Conservation (phyloP, 2,113 vertebrate species). For the Lampris incognitus region DNA sequence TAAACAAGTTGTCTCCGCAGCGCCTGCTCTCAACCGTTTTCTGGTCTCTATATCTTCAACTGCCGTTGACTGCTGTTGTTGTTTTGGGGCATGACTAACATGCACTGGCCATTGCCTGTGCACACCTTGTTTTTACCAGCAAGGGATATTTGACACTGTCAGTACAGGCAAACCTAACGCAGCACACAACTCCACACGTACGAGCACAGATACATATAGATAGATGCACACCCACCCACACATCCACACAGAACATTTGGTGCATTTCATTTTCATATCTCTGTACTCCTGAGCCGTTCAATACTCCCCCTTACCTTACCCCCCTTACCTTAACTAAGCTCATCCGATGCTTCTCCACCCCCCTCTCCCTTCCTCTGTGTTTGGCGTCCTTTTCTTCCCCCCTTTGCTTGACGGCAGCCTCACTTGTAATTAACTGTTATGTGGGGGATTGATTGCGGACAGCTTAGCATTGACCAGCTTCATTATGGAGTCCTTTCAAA, state of each 20-base stretch:
- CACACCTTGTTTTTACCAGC: conserved; percentile 40
- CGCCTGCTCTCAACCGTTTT: conserved; percentile 10
- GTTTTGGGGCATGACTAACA: conserved; percentile 17
- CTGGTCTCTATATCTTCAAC: conserved; percentile 41
- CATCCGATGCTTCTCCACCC: conserved; percentile 45
- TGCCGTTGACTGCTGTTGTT: conserved; percentile 19
- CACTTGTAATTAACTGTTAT: conserved; percentile 87
- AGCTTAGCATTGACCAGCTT: conserved; percentile 86
- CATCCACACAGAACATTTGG: not conserved
- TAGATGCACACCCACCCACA: conserved; percentile 17
- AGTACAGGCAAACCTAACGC: conserved; percentile 43
- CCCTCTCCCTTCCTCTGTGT: conserved; percentile 59
- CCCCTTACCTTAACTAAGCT: conserved; percentile 60
- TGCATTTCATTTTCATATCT: conserved; percentile 73
- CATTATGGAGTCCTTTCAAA: conserved; percentile 87
- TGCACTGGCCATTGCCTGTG: conserved; percentile 14
- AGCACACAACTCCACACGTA: not conserved
- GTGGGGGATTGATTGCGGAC: conserved; percentile 84
- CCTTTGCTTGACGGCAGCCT: conserved; percentile 74
- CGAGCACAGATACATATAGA: not conserved
- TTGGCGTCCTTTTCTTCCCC: conserved; percentile 47
- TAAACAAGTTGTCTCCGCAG: conserved; percentile 14
- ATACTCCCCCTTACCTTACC: conserved; percentile 58
- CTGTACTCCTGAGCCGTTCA: conserved; percentile 40
- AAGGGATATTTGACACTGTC: conserved; percentile 22